Base-by-base conservation (phyloP, 2,888 invertebrate species). In the Heliconius ethilla region DNA sequence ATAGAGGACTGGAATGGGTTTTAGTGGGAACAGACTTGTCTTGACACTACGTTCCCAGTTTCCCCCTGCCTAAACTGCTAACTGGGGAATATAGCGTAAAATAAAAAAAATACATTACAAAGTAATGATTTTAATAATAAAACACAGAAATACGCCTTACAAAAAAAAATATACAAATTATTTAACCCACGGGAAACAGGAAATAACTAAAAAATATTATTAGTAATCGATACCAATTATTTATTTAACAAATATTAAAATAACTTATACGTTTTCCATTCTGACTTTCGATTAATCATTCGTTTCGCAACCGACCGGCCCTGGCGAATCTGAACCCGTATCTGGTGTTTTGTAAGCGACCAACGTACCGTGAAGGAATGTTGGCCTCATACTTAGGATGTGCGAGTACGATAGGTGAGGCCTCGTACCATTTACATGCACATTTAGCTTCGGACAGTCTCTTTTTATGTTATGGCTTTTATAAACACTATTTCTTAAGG, bases 301-400 rank as follows among this genome's bases (percentile, higher is more conserved):
- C 63, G 79, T 84, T 85, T 84, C 82, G 82, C 81, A 84, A 86
- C 80, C 82, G 77, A 77, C 81, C 80, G 82, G 83, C 81, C 80
- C 78, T 81, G 78, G 78, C 81, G 80, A 78, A 81, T 83, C 87
- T 88, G 88, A 86, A 85, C 85, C 86, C 87, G 87, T 87, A 88
- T 89, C 86, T 84, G 83, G 82, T 82, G 88, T 92, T 88, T 90
- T 89, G 92, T 86, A 92, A 92, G 86, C 82, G 79, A 37, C 83
- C 86, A 83, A 76, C 86, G 84, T 87, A 87, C 89, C 91, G 91
- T 90, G 89, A 91, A 89, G 90, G 89, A 87, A 91, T 89, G 87
- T 75, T 83, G 85, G 84, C 82, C 76, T 79, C 76, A 82, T 83
- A 78, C 81, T 86, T 84, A 84, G 80, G 81, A 81, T 80, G 78